Evolutionary conservation across 2,888 invertebrate species (phyloP), one percentile per base, ranked within the genome.

Genomic region (Callosobruchus maculatus): DNA sequence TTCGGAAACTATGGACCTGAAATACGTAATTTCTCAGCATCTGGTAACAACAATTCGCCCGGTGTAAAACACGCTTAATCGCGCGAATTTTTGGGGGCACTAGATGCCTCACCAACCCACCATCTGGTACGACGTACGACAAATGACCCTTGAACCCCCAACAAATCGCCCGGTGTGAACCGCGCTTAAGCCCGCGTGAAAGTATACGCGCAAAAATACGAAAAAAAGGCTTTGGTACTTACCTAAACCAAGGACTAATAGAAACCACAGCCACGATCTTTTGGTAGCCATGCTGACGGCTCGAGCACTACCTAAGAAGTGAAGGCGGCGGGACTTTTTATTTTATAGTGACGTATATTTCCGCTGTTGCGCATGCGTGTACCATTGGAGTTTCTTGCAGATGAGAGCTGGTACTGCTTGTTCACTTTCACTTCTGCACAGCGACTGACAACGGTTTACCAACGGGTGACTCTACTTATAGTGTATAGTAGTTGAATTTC

Each of bases 281-380:
- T 85, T 86, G 83, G 81, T 82, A 83, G 85, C 87, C 88, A 88
- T 88, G 85, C 85, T 85, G 82, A 82, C 79, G 82, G 81, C 82
- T 84, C 83, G 81, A 85, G 84, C 86, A 87, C 87, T 86, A 86
- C 84, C 85, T 83, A 86, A 87, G 87, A 86, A 87, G 86, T 86
- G 87, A 83, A 74, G 80, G 80, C 81, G 81, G 82, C 83, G 83
- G 83, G 83, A 83, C 84, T 87, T 86, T 87, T 86, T 87, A 87
- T 87, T 88, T 88, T 88, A 88, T 82, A 79, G 81, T 77, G 82
- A 77, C 80, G 78, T 81, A 84, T 81, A 84, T 84, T 81, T 81
- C 77, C 75, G 73, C 75, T 73, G 80, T 71, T 81, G 84, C 86
- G 87, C 87, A 84, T 86, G 86, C 84, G 87, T 78, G 49, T 49